A percentile compares a stretch with the other conserved stretches of the same genome.
Evolutionary conservation across 2,797 vertebrate species (phyloP).

Genomic region (Syngnathus rostellatus): DNA sequence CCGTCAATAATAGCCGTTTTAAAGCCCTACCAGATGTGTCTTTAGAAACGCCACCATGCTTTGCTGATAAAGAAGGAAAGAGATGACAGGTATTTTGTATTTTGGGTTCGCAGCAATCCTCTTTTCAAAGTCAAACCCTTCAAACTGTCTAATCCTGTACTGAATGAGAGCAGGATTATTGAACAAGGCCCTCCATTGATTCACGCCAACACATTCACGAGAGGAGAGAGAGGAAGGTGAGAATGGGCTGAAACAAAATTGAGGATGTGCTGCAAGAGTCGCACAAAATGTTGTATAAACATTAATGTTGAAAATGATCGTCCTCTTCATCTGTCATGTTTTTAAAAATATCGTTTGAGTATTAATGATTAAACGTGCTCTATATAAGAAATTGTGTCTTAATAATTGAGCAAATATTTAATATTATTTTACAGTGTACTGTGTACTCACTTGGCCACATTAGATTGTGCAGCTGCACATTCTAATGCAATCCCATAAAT

Average conservation of each 20-base stretch:
- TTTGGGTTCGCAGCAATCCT: conserved; percentile 51
- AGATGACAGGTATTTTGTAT: conserved; percentile 60
- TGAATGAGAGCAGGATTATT: conserved; percentile 64
- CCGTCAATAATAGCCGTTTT: conserved; percentile 35
- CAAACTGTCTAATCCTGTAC: conserved; percentile 60
- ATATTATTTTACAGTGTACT: neutral
- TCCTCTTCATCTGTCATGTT: neutral
- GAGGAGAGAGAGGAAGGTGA: conserved; percentile 13
- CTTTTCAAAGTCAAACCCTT: conserved; percentile 57
- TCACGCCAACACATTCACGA: conserved; percentile 32
- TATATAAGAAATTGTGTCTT: neutral
- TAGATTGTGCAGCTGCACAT: neutral
- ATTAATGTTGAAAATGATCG: neutral
- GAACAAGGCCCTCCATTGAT: conserved; percentile 53
- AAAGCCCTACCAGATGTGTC: conserved; percentile 50
- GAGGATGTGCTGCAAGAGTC: conserved; percentile 20
- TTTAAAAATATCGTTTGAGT: neutral
- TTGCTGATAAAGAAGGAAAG: conserved; percentile 42
- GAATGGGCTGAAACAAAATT: conserved; percentile 29
- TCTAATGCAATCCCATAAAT: neutral
- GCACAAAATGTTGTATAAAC: conserved; percentile 4
- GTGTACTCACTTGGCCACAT: neutral
- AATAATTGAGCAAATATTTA: neutral
- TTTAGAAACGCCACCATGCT: conserved; percentile 52
- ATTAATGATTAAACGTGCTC: neutral